Evolutionary conservation across 2,113 vertebrate genomes (phyloP).

Genomic region (Sinosuthora webbiana): DNA sequence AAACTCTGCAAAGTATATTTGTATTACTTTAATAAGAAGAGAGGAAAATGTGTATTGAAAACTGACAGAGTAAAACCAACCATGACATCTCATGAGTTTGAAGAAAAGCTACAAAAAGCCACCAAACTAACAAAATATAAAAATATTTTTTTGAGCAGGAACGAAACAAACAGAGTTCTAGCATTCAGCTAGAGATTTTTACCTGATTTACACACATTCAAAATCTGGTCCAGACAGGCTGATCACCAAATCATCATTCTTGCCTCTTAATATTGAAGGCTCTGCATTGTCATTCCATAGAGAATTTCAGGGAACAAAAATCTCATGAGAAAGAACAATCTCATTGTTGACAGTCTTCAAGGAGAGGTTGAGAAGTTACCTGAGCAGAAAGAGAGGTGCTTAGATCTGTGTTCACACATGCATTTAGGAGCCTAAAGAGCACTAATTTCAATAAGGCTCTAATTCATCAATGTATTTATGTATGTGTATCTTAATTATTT

Average conservation of each 20-base stretch:
- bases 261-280: background rate
- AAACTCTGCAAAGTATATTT: slow-evolving; percentile 40
- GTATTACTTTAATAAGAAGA: slow-evolving; percentile 41
- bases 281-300: background rate
- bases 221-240: background rate
- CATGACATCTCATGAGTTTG: background rate
- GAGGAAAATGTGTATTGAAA: background rate
- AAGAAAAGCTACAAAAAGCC: background rate
- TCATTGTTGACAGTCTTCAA: background rate
- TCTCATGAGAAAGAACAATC: background rate
- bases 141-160: background rate
- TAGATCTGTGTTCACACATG: background rate
- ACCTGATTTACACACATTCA: background rate
- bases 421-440: background rate
- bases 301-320: background rate
- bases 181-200: background rate
- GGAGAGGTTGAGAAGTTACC: background rate
- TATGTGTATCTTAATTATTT: background rate
- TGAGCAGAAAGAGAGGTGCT: background rate
- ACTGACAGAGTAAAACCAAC: background rate
- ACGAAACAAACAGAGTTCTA: background rate
- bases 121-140: background rate
- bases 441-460: background rate
- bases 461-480: background rate
- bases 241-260: background rate